A percentile compares a stretch with the other conserved stretches of the same genome.
phyloP scores from a whole-genome alignment of 2,888 invertebrate species.

The Hofmannophila pseudospretella region DNA sequence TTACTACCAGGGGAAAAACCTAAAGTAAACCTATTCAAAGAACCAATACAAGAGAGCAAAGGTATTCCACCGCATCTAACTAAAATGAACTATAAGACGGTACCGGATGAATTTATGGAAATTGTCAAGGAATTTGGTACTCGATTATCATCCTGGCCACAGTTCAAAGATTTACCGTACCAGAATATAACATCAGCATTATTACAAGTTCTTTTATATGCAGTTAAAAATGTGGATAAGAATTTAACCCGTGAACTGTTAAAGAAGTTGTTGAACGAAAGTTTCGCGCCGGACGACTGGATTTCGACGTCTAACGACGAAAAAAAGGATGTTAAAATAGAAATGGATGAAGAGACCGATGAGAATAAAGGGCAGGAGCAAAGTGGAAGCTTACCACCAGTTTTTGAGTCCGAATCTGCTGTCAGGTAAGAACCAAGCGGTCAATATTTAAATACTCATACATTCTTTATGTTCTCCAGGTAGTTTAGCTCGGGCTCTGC shows the following conservation, averaged over 20 bases:
- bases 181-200: conserved; percentile 84
- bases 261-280: conserved; percentile 80
- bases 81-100: conserved; percentile 58
- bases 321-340: conserved; percentile 33
- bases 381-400: conserved; percentile 67
- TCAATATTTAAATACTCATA: too few relatives aligned
- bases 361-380: conserved; percentile 9
- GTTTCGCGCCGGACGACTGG: conserved; percentile 74
- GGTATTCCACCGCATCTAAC: conserved; percentile 58
- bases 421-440: conserved; percentile 75
- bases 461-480: conserved; percentile 96
- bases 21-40: conserved; percentile 55
- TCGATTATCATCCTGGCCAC: conserved; percentile 85
- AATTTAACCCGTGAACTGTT: conserved; percentile 72
- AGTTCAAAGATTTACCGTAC: conserved; percentile 84
- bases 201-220: conserved; percentile 81
- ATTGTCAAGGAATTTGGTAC: conserved; percentile 81
- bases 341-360: conserved; percentile 25
- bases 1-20: conserved; percentile 66
- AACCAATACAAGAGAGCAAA: conserved; percentile 37
- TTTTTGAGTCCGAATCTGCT: conserved; percentile 80
- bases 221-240: conserved; percentile 79
- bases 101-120: conserved; percentile 79
- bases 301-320: conserved; percentile 35
- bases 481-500: conserved; percentile 98